Conservation (phyloP, 2,888 invertebrate species). For the Tetanocera ferruginea region DNA sequence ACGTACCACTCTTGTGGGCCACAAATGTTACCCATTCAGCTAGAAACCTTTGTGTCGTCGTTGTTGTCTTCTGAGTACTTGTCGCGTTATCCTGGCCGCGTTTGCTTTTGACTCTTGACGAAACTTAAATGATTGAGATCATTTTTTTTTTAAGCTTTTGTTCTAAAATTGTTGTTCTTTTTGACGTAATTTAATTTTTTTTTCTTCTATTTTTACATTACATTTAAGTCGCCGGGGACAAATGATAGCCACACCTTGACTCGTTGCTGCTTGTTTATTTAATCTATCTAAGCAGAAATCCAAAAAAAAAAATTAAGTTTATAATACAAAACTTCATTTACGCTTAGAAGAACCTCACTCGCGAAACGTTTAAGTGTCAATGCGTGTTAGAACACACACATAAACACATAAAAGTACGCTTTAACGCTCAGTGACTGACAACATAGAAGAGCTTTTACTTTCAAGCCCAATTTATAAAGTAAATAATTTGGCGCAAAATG, state of each 20-base stretch:
- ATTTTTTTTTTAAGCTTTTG: neutral
- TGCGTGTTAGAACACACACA: conserved; percentile 1
- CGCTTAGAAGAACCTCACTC: conserved; percentile 6
- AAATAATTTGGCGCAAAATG: no score
- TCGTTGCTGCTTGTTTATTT: neutral
- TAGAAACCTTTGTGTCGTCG: neutral
- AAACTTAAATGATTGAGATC: neutral
- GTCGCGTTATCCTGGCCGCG: no score
- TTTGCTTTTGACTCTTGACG: neutral
- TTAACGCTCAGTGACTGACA: no score
- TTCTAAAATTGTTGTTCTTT: neutral
- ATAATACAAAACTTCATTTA: neutral
- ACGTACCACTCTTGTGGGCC: conserved; percentile 44
- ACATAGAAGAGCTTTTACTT: no score
- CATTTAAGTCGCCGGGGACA: neutral
- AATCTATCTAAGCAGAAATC: neutral
- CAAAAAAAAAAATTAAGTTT: neutral
- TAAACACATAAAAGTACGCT: neutral
- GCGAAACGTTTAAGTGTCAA: neutral
- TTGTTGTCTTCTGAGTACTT: neutral
- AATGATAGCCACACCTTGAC: conserved; percentile 13
- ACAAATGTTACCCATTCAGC: conserved; percentile 50
- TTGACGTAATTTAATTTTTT: neutral
- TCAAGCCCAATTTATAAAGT: no score
- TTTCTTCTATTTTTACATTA: neutral